Percentiles rank a stretch among this genome's conserved stretches.
phyloP scores from a whole-genome alignment of 2,797 vertebrate genomes.

The Acrossocheilus fasciatus region DNA sequence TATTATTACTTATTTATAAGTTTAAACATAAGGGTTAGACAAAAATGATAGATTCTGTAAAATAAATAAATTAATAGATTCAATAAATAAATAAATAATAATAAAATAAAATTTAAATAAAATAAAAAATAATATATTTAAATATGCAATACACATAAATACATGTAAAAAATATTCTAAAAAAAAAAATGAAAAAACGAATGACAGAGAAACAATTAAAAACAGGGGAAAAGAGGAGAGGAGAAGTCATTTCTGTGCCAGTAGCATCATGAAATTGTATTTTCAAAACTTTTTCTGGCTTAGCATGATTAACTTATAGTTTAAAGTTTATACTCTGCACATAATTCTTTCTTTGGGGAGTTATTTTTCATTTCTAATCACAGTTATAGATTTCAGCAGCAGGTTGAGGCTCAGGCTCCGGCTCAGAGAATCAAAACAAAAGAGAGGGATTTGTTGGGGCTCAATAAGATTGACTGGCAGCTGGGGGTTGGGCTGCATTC shows the following conservation, averaged over 20 bases:
- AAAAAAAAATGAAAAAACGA: neutral
- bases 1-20: neutral
- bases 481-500: slow-evolving; percentile 41
- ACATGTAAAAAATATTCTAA: neutral
- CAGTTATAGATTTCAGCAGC: slow-evolving; percentile 12
- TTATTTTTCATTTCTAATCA: neutral
- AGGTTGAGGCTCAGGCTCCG: neutral
- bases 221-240: neutral
- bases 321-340: neutral
- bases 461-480: slow-evolving; percentile 38
- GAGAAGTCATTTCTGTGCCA: too few species aligned
- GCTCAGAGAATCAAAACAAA: slow-evolving; percentile 23
- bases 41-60: neutral
- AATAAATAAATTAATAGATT: too few species aligned
- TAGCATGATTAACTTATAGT: neutral
- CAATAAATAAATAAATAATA: too few species aligned
- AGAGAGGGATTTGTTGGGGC: slow-evolving; percentile 14
- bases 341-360: neutral
- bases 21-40: neutral
- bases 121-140: neutral
- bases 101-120: too few species aligned
- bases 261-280: too few species aligned
- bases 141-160: neutral
- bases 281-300: too few species aligned
- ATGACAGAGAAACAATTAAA: neutral